phyloP scores from a whole-genome alignment of 2,888 invertebrate species.

The Dasypolia templi region DNA sequence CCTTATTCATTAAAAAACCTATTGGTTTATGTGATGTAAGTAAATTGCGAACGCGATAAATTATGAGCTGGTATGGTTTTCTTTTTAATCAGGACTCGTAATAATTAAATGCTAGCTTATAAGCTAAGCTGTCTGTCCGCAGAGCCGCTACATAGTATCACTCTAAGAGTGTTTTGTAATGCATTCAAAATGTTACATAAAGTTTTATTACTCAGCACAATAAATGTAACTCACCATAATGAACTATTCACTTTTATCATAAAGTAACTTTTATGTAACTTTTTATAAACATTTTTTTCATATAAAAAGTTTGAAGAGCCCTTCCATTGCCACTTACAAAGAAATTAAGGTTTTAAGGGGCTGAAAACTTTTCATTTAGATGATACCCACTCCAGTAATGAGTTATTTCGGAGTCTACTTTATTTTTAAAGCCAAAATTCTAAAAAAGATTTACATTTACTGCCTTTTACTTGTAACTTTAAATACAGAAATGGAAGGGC shows the following conservation, averaged over 20 bases:
- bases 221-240: constrained; percentile 25
- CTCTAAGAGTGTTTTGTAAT: background rate
- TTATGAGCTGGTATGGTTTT: background rate
- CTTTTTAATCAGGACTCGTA: background rate
- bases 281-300: constrained; percentile 52
- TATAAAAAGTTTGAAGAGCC: constrained; percentile 56
- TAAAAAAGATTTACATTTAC: constrained; percentile 59
- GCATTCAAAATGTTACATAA: background rate
- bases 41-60: background rate
- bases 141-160: background rate
- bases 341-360: constrained; percentile 59
- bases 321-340: constrained; percentile 61
- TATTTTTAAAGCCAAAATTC: constrained; percentile 52
- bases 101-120: background rate
- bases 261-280: constrained; percentile 44
- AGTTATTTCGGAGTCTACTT: constrained; percentile 56
- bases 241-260: constrained; percentile 42
- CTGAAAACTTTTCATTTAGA: constrained; percentile 65
- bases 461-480: constrained; percentile 30
- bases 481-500: constrained; percentile 18
- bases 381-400: constrained; percentile 62
- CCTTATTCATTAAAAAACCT: background rate
- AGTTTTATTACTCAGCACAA: background rate
- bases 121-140: background rate
- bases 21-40: background rate